These are phyloP conservation scores for Ptychoptera contaminata DNA, from an alignment of 2,888 invertebrate genomes.

Conservation along the genomic window DNA sequence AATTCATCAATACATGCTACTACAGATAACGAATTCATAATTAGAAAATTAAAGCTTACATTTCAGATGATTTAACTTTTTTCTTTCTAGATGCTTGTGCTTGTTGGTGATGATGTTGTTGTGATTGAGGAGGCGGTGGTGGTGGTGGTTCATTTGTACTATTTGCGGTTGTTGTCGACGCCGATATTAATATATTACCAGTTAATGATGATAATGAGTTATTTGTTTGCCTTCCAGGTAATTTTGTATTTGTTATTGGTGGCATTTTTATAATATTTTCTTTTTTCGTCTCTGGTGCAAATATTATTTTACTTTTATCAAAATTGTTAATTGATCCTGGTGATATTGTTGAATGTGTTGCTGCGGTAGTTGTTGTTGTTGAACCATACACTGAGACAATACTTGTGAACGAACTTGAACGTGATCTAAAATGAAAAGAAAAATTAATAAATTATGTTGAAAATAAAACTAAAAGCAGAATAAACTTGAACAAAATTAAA, in stretches of 20 bases:
- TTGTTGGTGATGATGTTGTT: not conserved
- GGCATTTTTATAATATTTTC: slow-evolving; percentile 19
- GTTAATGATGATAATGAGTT: slow-evolving; percentile 73
- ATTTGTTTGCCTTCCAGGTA: slow-evolving; percentile 65
- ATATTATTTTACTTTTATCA: slow-evolving; percentile 1
- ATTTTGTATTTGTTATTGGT: slow-evolving; percentile 26
- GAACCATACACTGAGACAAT: slow-evolving; percentile 31
- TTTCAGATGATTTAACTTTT: slow-evolving; percentile 51
- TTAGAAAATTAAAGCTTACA: slow-evolving; percentile 35
- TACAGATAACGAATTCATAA: not conserved
- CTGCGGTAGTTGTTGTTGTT: slow-evolving; percentile 25
- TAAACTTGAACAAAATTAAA: not conserved
- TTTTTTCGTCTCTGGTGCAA: slow-evolving; percentile 2
- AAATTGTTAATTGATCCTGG: too few species aligned
- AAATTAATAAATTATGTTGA: too few species aligned
- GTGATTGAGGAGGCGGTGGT: slow-evolving; percentile 1
- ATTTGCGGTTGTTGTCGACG: slow-evolving; percentile 21
- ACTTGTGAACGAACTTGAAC: slow-evolving; percentile 24
- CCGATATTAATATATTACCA: slow-evolving; percentile 61
- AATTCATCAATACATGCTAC: too few species aligned
- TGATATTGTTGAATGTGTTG: slow-evolving; percentile 22
- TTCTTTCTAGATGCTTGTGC: slow-evolving; percentile 22
- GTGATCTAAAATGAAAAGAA: slow-evolving; percentile 19
- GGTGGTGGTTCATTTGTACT: not conserved
- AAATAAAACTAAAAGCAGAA: too few species aligned